Conservation (phyloP, 2,113 vertebrate species). For the Lethenteron camtschaticum region DNA sequence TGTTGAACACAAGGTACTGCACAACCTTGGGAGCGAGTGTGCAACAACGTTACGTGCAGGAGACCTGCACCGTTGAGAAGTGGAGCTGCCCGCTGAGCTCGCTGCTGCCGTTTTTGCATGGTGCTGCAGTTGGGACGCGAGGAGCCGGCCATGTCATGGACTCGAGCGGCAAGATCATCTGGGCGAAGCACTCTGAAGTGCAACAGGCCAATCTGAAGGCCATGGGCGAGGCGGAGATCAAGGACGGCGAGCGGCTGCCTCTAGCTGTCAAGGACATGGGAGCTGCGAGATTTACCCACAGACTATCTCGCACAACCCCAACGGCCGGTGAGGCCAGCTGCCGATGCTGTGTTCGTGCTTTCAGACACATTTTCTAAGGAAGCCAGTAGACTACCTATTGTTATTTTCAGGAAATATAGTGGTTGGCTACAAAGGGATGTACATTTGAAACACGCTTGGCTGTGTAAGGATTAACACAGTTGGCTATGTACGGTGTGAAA, state of each 20-base stretch:
- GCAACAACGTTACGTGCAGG: no score
- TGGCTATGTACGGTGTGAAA: no score
- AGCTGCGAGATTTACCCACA: constrained; percentile 98
- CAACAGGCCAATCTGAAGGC: constrained; percentile 96
- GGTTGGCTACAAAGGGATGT: no score
- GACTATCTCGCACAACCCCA: constrained; percentile 94
- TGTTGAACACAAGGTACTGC: no score
- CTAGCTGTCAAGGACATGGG: constrained; percentile 95
- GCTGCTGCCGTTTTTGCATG: constrained; percentile 4
- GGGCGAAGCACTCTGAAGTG: constrained; percentile 91
- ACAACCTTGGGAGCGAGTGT: no score
- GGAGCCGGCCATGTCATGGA: constrained; percentile 99
- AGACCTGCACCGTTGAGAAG: no score
- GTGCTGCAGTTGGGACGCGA: constrained; percentile 63
- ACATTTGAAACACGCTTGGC: no score
- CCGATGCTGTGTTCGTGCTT: no score
- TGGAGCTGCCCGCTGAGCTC: no score
- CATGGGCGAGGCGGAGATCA: constrained; percentile 95
- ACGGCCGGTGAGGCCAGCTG: constrained; percentile 43
- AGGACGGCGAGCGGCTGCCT: constrained; percentile 79
- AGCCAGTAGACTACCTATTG: no score
- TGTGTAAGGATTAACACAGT: no score
- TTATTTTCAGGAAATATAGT: no score
- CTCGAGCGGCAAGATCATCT: constrained; percentile 89
- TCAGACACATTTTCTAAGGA: not conserved